Conservation (phyloP, 2,797 vertebrate genomes). For the Lepus oiostolus region DNA sequence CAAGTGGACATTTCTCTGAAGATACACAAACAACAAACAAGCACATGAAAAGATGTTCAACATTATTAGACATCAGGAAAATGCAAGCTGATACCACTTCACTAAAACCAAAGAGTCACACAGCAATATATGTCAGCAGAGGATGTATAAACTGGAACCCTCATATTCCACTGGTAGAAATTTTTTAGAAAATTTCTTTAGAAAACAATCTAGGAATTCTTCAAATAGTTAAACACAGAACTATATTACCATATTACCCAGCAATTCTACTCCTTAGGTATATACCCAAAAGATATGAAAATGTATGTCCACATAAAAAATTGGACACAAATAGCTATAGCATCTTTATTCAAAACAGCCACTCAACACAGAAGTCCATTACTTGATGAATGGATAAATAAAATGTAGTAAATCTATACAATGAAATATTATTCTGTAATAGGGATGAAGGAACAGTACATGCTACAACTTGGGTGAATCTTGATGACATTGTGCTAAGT, state of each 20-base stretch:
- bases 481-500: not conserved
- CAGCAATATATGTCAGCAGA: not conserved
- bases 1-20: not conserved
- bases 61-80: not conserved
- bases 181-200: not conserved
- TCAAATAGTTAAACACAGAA: not conserved
- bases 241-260: not conserved
- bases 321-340: not conserved
- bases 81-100: not conserved
- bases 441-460: not conserved
- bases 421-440: not conserved
- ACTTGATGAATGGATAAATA: not conserved
- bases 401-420: not conserved
- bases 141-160: not conserved
- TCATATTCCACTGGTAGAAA: not conserved
- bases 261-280: not conserved
- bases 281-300: not conserved
- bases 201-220: constrained; percentile 9
- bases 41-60: not conserved
- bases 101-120: not conserved
- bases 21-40: not conserved
- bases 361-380: constrained; percentile 15
- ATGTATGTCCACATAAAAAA: not conserved
- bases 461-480: not conserved
- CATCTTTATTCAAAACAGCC: not conserved